These are phyloP conservation scores for Campylorhamphus procurvoides DNA, from an alignment of 2,113 vertebrate genomes.

Conservation along the genomic window DNA sequence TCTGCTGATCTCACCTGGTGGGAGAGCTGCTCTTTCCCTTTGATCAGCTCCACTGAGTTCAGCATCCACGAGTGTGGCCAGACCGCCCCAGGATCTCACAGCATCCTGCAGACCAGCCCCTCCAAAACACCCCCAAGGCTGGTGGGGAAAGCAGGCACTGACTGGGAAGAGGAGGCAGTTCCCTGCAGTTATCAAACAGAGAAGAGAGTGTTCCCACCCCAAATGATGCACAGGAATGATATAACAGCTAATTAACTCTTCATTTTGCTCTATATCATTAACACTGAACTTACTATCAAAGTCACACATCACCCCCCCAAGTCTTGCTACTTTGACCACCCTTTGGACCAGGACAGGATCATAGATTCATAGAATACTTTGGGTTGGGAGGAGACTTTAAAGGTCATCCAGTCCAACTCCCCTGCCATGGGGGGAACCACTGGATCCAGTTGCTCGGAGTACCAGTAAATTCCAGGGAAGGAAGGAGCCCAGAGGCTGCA, in stretches of 20 bases:
- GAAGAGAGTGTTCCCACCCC: background rate
- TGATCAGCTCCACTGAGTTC: background rate
- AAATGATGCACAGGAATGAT: background rate
- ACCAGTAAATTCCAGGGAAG: background rate
- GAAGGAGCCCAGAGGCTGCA: background rate
- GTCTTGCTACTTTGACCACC: background rate
- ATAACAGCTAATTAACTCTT: background rate
- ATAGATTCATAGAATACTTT: background rate
- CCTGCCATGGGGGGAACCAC: background rate
- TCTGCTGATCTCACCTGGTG: background rate
- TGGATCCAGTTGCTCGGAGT: background rate
- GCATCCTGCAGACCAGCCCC: background rate
- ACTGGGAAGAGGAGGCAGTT: background rate
- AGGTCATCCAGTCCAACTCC: background rate
- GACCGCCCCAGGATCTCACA: background rate
- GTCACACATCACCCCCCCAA: background rate
- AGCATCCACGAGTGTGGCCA: background rate
- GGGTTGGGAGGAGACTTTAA: background rate
- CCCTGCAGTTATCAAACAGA: background rate
- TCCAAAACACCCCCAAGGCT: background rate
- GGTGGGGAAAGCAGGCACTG: background rate
- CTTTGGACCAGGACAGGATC: background rate
- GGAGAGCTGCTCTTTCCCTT: background rate
- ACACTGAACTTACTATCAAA: background rate
- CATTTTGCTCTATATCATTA: background rate